Evolutionary conservation across 1,140 invertebrate genomes (phyloP).

Genomic region (Solen grandis): DNA sequence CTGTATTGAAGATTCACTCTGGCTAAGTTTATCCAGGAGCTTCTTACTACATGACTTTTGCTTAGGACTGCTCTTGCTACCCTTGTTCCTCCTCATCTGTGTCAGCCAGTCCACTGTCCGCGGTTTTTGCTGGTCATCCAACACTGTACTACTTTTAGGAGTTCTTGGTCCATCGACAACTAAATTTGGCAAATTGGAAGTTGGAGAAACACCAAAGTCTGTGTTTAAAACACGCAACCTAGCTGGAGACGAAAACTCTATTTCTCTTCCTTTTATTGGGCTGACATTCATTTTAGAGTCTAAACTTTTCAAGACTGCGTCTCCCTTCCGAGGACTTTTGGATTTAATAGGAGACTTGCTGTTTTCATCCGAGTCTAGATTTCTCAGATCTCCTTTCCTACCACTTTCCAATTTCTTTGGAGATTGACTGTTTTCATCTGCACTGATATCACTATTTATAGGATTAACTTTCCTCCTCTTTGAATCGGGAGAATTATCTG

Average conservation of each 20-base stretch:
- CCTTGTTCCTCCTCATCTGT: conserved; percentile 36
- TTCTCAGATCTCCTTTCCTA: background rate
- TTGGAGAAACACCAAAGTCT: conserved; percentile 15
- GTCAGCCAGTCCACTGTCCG: conserved; percentile 43
- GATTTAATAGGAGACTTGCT: background rate
- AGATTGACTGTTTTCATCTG: too few relatives aligned
- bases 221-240: background rate
- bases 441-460: too few relatives aligned
- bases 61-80: conserved; percentile 1
- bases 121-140: background rate
- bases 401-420: background rate
- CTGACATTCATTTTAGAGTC: conserved; percentile 19
- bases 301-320: conserved; percentile 1
- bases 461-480: conserved; percentile 10
- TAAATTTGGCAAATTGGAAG: conserved; percentile 49
- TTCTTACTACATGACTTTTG: conserved; percentile 8
- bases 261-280: conserved; percentile 9
- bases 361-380: conserved; percentile 1
- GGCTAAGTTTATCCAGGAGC: background rate
- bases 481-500: conserved; percentile 17
- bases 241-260: conserved; percentile 7
- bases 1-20: background rate
- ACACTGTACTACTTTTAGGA: background rate
- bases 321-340: conserved; percentile 17
- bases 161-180: conserved; percentile 38